Evolutionary conservation across 2,888 invertebrate species (phyloP), one percentile per base, ranked within the genome.

Genomic region (Beris chalybata): DNA sequence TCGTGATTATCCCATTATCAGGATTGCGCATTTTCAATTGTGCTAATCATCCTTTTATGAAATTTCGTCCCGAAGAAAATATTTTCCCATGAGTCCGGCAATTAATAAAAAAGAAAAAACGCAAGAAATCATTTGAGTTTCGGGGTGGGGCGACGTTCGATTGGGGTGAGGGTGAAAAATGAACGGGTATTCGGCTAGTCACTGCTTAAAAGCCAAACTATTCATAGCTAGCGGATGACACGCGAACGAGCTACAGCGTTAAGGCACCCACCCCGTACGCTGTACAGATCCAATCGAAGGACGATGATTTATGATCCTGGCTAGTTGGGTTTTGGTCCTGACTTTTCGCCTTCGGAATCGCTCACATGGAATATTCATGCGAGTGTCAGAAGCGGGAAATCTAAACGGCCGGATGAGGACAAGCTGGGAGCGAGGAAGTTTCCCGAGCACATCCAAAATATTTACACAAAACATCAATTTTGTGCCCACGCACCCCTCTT

Each of bases 1-100:
- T 61, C 64, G 11, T 65, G 69, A 67, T 69, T 67, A 69, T 67
- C 66, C 67, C 67, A 65, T 67, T 67, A 67, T 69, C 64, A 44
- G 52, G 64, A 59, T 56, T 65, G 65, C 65, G 59, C 56, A 55
- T 69, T 50, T 58, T 61, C 65, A 67, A 67, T 69, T 56, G 67
- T 31, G 55, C 67, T 67, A 69, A 69, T 69, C 69, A 69, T 65
- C 66, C 58, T 66, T 67, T 69, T 65, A 67, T 61, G 55, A 11
- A 31, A 55, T 69, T 59, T 56, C 64, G 50, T 32, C 53, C 48
- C 53, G 54, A 59, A 64, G 53, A 45, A n/a, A 29, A 64, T 45
- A 45, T 69, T 64, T 69, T 64, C 55, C 66, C 53, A 66, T 50
- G 54, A 55, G 44, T 47, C 45, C 22, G 44, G 64, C 54, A 64